These are phyloP conservation scores for Ichneumoninae sp. DNA, from an alignment of 2,888 invertebrate genomes.

Conservation along the genomic window DNA sequence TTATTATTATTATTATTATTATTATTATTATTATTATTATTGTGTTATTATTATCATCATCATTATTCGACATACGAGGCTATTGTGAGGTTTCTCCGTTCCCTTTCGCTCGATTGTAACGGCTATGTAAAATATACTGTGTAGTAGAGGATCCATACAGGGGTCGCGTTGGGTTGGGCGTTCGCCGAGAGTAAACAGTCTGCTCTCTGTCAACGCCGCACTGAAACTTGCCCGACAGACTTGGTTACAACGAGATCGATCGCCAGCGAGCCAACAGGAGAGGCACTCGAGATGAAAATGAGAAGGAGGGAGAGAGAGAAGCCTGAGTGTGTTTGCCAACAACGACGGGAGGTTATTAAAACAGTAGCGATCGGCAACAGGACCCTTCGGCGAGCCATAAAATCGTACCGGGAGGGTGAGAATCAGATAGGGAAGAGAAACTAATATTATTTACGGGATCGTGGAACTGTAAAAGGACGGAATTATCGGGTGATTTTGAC, in stretches of 20 bases:
- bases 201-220: conserved; percentile 24
- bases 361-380: conserved; percentile 21
- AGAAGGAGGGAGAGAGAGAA: conserved; percentile 21
- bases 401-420: not conserved
- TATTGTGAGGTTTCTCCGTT: not conserved
- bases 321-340: conserved; percentile 29
- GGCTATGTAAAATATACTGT: not conserved
- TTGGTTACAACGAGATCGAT: conserved; percentile 52
- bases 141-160: conserved; percentile 10
- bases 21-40: not conserved
- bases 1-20: not conserved
- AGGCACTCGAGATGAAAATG: conserved; percentile 37
- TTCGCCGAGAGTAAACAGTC: conserved; percentile 56
- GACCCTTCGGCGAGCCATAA: not conserved
- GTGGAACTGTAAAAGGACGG: not conserved
- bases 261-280: conserved; percentile 47
- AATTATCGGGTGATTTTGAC: not conserved
- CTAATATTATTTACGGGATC: not conserved
- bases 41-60: not conserved
- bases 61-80: not conserved
- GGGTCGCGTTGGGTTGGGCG: conserved; percentile 25
- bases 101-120: not conserved
- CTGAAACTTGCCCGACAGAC: conserved; percentile 42
- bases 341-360: conserved; percentile 30
- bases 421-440: not conserved